Evolutionary conservation across 2,797 vertebrate species (phyloP).

Genomic region (Acipenser ruthenus): DNA sequence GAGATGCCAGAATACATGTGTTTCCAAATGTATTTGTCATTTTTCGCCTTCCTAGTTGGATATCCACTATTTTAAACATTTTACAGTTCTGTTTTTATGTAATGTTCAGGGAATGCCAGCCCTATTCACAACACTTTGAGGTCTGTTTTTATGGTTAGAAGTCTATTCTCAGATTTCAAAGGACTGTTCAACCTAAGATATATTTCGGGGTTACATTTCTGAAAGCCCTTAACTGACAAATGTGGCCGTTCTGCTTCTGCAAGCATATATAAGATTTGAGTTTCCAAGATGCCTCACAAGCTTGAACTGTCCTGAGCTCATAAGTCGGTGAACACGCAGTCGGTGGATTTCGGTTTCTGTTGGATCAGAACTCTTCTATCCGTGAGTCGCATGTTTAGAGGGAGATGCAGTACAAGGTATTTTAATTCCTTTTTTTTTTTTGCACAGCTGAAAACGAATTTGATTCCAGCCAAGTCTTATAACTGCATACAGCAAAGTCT

Average conservation of each 20-base stretch:
- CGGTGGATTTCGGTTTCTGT: not conserved
- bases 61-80: too few species aligned
- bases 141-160: too few species aligned
- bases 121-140: too few species aligned
- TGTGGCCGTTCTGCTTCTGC: not conserved
- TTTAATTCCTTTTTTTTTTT: not conserved
- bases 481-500: too few species aligned
- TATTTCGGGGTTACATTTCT: not conserved
- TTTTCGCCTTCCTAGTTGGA: too few species aligned
- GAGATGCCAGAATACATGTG: too few species aligned
- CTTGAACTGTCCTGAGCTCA: not conserved
- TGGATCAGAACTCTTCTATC: not conserved
- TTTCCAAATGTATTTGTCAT: too few species aligned
- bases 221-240: slow-evolving; percentile 1
- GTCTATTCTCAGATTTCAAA: too few species aligned
- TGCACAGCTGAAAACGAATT: too few species aligned
- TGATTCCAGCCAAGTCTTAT: too few species aligned
- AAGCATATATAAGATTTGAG: not conserved
- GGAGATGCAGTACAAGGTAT: not conserved
- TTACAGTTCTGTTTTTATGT: too few species aligned
- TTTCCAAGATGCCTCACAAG: not conserved
- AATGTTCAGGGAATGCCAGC: too few species aligned
- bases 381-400: not conserved
- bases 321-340: not conserved
- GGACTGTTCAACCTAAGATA: not conserved